Percentiles rank a stretch among this genome's conserved stretches.
Conservation (phyloP, 2,797 vertebrate genomes). For the Phylloscopus collybita region DNA sequence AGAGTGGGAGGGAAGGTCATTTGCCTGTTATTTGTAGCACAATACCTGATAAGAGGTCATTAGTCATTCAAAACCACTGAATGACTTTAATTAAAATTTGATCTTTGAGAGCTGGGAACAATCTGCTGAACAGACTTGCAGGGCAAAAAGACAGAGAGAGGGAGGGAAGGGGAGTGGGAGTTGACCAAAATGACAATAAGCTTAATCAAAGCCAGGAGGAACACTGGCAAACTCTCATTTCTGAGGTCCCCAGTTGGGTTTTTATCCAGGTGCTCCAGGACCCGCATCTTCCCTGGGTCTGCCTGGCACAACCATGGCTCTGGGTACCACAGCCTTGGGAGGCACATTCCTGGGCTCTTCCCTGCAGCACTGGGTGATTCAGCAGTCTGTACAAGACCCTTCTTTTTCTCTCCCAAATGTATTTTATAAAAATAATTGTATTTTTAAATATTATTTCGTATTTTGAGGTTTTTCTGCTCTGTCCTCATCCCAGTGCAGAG, state of each 20-base stretch:
- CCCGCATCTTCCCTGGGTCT: not conserved
- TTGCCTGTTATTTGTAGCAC: constrained; percentile 48
- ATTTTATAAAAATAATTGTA: not conserved
- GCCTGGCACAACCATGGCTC: not conserved
- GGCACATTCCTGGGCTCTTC: not conserved
- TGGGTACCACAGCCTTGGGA: not conserved
- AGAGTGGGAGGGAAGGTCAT: constrained; percentile 22
- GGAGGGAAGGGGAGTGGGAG: constrained; percentile 4
- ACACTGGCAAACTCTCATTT: not conserved
- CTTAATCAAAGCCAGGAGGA: constrained; percentile 67
- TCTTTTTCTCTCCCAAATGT: not conserved
- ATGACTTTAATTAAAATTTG: constrained; percentile 76
- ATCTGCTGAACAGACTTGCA: constrained; percentile 46
- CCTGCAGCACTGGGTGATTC: not conserved
- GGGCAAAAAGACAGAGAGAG: constrained; percentile 52
- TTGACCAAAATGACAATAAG: constrained; percentile 65
- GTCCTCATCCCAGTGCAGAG: not conserved
- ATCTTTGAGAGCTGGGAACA: constrained; percentile 54
- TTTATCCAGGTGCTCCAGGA: not conserved
- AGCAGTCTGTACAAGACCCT: not conserved
- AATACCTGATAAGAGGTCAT: constrained; percentile 60
- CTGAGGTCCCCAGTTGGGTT: not conserved
- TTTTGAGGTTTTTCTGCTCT: not conserved
- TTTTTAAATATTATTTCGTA: not conserved
- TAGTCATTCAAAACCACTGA: constrained; percentile 69